Evolutionary conservation across 2,888 invertebrate genomes (phyloP).

Genomic region (Gari tellinella): DNA sequence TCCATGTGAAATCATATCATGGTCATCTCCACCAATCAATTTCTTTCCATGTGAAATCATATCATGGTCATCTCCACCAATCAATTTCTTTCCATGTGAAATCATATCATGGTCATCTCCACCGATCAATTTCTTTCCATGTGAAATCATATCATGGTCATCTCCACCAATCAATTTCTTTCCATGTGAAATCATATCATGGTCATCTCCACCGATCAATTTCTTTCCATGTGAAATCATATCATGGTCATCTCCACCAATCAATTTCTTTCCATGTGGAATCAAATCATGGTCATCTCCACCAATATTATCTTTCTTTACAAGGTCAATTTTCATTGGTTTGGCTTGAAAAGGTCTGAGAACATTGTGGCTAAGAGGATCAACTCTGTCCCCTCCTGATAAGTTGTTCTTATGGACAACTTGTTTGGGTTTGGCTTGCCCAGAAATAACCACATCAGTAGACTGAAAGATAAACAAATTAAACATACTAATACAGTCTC

Average conservation of each 20-base stretch:
- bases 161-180: constrained; percentile 47
- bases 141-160: constrained; percentile 35
- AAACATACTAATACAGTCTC: no score
- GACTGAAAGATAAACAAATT: no score
- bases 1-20: constrained; percentile 32
- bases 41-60: constrained; percentile 21
- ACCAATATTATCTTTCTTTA: constrained; percentile 26
- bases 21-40: constrained; percentile 21
- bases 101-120: constrained; percentile 41
- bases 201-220: constrained; percentile 42
- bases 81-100: constrained; percentile 33
- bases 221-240: constrained; percentile 31
- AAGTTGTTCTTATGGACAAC: constrained; percentile 8
- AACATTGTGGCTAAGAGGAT: constrained; percentile 38
- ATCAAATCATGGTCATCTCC: constrained; percentile 45
- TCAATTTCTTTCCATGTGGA: constrained; percentile 20
- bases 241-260: constrained; percentile 30
- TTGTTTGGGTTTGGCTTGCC: no score
- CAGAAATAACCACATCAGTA: no score
- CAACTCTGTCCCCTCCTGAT: constrained; percentile 63
- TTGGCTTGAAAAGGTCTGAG: no score
- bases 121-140: constrained; percentile 31
- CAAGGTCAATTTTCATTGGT: no score
- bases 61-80: constrained; percentile 53
- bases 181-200: constrained; percentile 35